A percentile compares a stretch with the other conserved stretches of the same genome.
These are phyloP conservation scores for Sesamia inferens DNA, from an alignment of 2,888 invertebrate species.

Conservation along the genomic window DNA sequence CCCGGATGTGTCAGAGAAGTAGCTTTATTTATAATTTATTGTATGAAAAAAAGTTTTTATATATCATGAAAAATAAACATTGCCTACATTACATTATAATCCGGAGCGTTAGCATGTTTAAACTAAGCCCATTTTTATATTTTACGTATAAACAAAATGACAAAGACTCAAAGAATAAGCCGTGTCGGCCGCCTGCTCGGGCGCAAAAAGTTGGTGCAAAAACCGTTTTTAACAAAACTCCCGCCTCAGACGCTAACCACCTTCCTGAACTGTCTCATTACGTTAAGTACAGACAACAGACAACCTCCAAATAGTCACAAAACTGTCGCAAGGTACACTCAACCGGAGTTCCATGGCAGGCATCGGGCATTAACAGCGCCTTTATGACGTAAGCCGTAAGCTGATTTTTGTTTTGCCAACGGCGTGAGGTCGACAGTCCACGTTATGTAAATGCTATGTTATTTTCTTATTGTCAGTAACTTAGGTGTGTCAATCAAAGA, in stretches of 20 bases:
- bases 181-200: not conserved
- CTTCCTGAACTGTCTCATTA: slow-evolving; percentile 13
- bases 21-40: not conserved
- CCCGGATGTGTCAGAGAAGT: not conserved
- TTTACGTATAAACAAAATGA: slow-evolving; percentile 3
- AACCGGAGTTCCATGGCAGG: not conserved
- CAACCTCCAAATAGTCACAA: not conserved
- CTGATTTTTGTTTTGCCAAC: not conserved
- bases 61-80: not conserved
- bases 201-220: slow-evolving; percentile 21
- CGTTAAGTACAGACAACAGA: slow-evolving; percentile 29
- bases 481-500: not conserved
- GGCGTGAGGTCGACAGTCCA: not conserved
- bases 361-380: not conserved
- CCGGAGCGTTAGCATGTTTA: not conserved
- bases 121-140: not conserved
- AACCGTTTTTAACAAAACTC: slow-evolving; percentile 31
- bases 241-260: slow-evolving; percentile 9
- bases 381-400: not conserved
- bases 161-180: slow-evolving; percentile 16
- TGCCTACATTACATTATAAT: not conserved
- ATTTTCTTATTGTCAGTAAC: not conserved
- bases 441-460: slow-evolving; percentile 6
- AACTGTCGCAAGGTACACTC: slow-evolving; percentile 12
- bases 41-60: not conserved